Conservation (phyloP, 2,888 invertebrate genomes). For the Steinernema carpocapsae region DNA sequence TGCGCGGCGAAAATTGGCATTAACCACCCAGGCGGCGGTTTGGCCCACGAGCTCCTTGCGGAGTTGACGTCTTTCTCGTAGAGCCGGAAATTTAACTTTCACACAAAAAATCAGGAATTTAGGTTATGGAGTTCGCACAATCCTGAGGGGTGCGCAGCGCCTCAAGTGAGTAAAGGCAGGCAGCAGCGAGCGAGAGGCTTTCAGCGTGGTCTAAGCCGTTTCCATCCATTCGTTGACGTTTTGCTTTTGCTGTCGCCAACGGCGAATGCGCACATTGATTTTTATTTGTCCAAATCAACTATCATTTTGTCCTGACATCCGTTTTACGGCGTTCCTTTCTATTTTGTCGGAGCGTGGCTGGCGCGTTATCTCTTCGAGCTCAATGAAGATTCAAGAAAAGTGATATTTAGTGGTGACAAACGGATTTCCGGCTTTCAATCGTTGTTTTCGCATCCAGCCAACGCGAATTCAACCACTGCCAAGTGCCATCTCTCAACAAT, state of each 20-base stretch:
- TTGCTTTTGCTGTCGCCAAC: conserved; percentile 32
- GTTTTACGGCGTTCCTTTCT: neutral
- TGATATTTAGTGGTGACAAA: neutral
- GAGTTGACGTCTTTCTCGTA: neutral
- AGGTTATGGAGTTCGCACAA: conserved; percentile 32
- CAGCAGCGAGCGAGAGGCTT: conserved; percentile 27
- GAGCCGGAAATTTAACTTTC: conserved; percentile 31
- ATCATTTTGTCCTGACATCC: neutral
- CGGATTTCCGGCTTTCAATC: conserved; percentile 14
- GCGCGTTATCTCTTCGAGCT: too few relatives aligned
- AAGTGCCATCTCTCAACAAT: conserved; percentile 26
- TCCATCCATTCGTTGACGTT: conserved; percentile 30
- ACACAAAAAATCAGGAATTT: conserved; percentile 28
- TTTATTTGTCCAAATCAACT: conserved; percentile 15
- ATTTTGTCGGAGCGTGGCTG: too few relatives aligned
- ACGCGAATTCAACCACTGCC: conserved; percentile 23
- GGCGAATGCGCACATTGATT: conserved; percentile 24
- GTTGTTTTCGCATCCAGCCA: conserved; percentile 15
- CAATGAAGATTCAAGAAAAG: neutral
- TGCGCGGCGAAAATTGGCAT: neutral
- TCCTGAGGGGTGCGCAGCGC: neutral
- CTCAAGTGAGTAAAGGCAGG: conserved; percentile 29
- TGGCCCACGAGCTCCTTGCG: neutral
- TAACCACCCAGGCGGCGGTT: neutral
- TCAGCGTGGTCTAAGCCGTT: conserved; percentile 29